These are phyloP conservation scores for Boloria selene DNA, from an alignment of 2,888 invertebrate species.

Conservation along the genomic window DNA sequence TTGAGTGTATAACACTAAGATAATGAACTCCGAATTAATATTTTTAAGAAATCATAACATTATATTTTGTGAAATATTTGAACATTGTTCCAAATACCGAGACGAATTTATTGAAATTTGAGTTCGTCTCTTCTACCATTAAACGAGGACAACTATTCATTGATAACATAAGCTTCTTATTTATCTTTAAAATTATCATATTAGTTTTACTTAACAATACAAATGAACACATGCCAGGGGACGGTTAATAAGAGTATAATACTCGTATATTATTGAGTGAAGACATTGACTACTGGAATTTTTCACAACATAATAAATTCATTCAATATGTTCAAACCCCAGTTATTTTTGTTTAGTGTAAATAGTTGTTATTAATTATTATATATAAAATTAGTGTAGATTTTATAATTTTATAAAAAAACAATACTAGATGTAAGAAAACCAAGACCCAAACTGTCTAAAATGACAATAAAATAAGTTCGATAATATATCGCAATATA, in stretches of 20 bases:
- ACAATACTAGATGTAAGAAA: slow-evolving; percentile 28
- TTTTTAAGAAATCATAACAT: slow-evolving; percentile 8
- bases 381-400: slow-evolving; percentile 19
- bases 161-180: not conserved
- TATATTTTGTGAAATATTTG: too few relatives aligned
- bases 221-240: too few relatives aligned
- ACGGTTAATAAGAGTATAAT: not conserved
- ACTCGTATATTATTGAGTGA: not conserved
- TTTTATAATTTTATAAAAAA: slow-evolving; percentile 30
- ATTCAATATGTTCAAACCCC: not conserved
- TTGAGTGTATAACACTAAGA: slow-evolving; percentile 4
- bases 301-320: too few relatives aligned
- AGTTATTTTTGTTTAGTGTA: slow-evolving; percentile 9
- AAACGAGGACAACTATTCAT: too few relatives aligned
- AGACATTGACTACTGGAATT: not conserved
- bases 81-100: not conserved
- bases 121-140: too few relatives aligned
- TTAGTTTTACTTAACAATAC: not conserved
- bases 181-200: slow-evolving; percentile 2
- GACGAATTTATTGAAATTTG: too few relatives aligned
- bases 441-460: slow-evolving; percentile 24
- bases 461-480: slow-evolving; percentile 35
- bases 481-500: slow-evolving; percentile 26
- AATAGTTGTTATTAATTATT: slow-evolving; percentile 16
- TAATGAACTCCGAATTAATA: slow-evolving; percentile 22